Evolutionary conservation across 1,140 invertebrate genomes (phyloP).

Genomic region (Rhynchophorus ferrugineus): DNA sequence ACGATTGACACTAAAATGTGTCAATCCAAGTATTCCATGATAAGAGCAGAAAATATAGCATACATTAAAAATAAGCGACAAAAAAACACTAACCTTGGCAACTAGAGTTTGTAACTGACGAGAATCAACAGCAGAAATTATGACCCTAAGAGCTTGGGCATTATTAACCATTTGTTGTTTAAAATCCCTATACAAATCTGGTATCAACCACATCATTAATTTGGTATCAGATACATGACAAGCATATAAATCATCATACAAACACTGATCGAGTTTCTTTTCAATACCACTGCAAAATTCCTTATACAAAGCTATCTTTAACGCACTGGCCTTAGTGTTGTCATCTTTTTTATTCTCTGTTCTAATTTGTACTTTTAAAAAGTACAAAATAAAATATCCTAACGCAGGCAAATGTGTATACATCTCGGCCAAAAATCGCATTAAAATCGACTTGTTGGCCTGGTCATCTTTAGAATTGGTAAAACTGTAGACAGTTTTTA

Average conservation of each 20-base stretch:
- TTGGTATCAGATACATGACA: slow-evolving; percentile 84
- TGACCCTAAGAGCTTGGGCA: slow-evolving; percentile 73
- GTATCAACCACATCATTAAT: slow-evolving; percentile 82
- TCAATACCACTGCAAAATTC: slow-evolving; percentile 77
- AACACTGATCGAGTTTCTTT: slow-evolving; percentile 68
- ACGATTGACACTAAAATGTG: not conserved
- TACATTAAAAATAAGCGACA: too few species aligned
- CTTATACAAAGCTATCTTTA: slow-evolving; percentile 76
- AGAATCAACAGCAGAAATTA: slow-evolving; percentile 83
- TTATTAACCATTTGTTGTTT: slow-evolving; percentile 79
- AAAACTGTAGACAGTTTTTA: slow-evolving; percentile 59
- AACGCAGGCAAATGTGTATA: slow-evolving; percentile 53
- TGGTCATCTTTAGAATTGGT: slow-evolving; percentile 68
- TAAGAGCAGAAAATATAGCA: too few species aligned
- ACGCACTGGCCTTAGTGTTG: slow-evolving; percentile 55
- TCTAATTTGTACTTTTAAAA: slow-evolving; percentile 67
- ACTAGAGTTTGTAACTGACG: slow-evolving; percentile 82
- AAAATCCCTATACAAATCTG: slow-evolving; percentile 87
- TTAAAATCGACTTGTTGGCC: slow-evolving; percentile 62
- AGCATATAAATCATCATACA: slow-evolving; percentile 72
- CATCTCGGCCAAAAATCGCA: slow-evolving; percentile 69
- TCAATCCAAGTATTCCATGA: too few species aligned
- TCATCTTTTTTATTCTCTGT: slow-evolving; percentile 53
- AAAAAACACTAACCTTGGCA: slow-evolving; percentile 50
- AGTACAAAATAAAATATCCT: slow-evolving; percentile 82